Evolutionary conservation across 2,113 vertebrate genomes (phyloP).

Genomic region (Trichomycterus rosablanca): DNA sequence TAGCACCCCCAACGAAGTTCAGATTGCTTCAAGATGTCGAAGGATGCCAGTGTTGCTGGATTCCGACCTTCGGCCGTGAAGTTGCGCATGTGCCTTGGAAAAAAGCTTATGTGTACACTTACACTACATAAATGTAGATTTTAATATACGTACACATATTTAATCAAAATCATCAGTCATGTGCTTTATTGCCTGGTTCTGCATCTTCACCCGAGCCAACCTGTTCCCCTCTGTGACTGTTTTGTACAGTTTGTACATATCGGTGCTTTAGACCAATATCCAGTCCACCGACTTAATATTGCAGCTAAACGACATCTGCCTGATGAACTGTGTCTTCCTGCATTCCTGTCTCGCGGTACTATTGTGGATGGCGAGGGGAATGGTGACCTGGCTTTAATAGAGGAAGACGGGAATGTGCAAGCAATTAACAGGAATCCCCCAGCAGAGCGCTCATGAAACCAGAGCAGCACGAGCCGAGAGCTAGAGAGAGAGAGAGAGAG

Average conservation of each 20-base stretch:
- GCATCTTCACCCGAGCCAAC: not conserved
- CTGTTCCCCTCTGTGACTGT: no score
- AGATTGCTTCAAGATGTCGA: conserved; percentile 56
- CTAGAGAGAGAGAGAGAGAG: conserved; percentile 21
- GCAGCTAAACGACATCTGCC: not conserved
- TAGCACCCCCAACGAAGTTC: conserved; percentile 41
- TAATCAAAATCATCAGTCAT: not conserved
- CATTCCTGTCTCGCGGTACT: conserved; percentile 16
- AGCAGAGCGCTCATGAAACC: conserved; percentile 43
- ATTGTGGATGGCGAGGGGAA: conserved; percentile 37
- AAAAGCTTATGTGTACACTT: conserved; percentile 30
- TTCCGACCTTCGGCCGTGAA: conserved; percentile 45
- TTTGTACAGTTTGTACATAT: not conserved
- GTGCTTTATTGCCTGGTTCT: conserved; percentile 1
- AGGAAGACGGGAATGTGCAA: conserved; percentile 48
- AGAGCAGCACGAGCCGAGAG: conserved; percentile 37
- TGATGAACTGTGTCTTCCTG: not conserved
- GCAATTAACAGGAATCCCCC: conserved; percentile 52
- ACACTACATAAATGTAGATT: not conserved
- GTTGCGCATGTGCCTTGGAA: conserved; percentile 30
- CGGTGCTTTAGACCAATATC: conserved; percentile 7
- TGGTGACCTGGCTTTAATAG: conserved; percentile 52
- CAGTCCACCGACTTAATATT: not conserved
- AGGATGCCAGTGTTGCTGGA: conserved; percentile 47
- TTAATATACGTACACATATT: conserved; percentile 1